Evolutionary conservation across 2,113 vertebrate genomes (phyloP), one percentile per base, ranked within the genome.

Genomic region (Psilopsiagon aurifrons): DNA sequence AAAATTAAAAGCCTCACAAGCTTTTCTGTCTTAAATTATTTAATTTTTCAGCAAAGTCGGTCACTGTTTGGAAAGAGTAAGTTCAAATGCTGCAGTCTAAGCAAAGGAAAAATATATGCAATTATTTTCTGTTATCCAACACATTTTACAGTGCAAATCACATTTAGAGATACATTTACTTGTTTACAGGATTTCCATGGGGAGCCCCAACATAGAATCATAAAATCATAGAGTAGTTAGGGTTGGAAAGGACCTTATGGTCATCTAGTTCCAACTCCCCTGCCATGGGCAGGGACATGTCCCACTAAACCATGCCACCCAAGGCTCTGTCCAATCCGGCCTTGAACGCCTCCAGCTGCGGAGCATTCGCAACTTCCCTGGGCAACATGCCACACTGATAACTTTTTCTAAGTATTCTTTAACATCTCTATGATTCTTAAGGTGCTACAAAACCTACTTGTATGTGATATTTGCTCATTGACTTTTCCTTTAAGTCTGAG

Each of bases 11-110:
- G 12, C 46, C 46, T 75, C 69, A 41, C 35, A 41, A 75, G 68
- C 77, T 31, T 78, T 83, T 88, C 77, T 88, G 17, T 43, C 35
- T 77, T 85, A 54, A 79, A 69, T 63, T 86, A 95, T 94, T 88
- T 73, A 94, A 82, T 57, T 92, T 83, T 74, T 22, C n/a, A 60
- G 33, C 39, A 43, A 77, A 88, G 17, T 90, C 52, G 69, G 54
- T 49, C 41, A 44, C 33, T 77, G 33, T 24, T 6, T 57, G 46
- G 63, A 83, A 83, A 77, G 0, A 66, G 9, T 39, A 84, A 64
- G 9, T 11, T 66, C 7, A 78, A 63, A n/a, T 83, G 39, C 24
- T 57, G 12, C 15, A 60, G 6, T 16, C 17, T 27, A 67, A 83
- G 66, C 62, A 59, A 69, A 71, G 11, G 33, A 70, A 75, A 55